Evolutionary conservation across 1,140 invertebrate species (phyloP), one percentile per base, ranked within the genome.

Genomic region (Ctenoplectra terminalis): DNA sequence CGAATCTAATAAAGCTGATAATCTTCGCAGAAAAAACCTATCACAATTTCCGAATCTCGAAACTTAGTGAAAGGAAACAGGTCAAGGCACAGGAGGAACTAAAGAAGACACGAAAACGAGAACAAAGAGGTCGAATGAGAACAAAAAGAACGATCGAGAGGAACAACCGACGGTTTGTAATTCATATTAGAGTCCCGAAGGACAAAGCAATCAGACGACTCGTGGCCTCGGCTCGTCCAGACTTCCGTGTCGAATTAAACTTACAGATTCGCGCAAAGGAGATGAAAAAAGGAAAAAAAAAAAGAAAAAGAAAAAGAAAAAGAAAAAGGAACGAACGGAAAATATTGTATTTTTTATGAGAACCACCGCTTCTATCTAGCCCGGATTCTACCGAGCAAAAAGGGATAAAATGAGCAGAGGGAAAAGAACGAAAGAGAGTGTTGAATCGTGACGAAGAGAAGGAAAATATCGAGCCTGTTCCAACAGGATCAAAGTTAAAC

Each of bases 271-370:
- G 50, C 15, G 20, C 11, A 15, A 29, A 66, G 15, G 17, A 7
- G 1, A 11, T 11, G 46, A 48, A 11, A 48, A 48, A 48, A 23
- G 11, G n/a, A 5, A 13, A 29, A 48, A 54, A 1, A 61, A 15
- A 54, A 54, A 54, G 52, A 7, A 40, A 40, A 9, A 40, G 9
- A 9, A 40, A 40, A 9, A 15, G 34, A 34, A 17, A 20, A 43
- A 31, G 48, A 31, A 50, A 23, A n/a, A 43, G 29, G 77, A 86
- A 88, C 72, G 87, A 86, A 88, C 84, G 74, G 79, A 56, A 88
- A 86, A 88, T 88, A 88, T 88, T 88, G 87, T 88, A 88, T 88
- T 88, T 88, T 88, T 88, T 88, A 88, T 85, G 83, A 85, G 79
- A 26, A 23, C 2, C 29, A 1, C 13, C 9, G 0, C 23, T 23